A percentile compares a stretch with the other conserved stretches of the same genome.
phyloP scores from a whole-genome alignment of 2,113 vertebrate genomes.

The Phrynosoma blainvillii region DNA sequence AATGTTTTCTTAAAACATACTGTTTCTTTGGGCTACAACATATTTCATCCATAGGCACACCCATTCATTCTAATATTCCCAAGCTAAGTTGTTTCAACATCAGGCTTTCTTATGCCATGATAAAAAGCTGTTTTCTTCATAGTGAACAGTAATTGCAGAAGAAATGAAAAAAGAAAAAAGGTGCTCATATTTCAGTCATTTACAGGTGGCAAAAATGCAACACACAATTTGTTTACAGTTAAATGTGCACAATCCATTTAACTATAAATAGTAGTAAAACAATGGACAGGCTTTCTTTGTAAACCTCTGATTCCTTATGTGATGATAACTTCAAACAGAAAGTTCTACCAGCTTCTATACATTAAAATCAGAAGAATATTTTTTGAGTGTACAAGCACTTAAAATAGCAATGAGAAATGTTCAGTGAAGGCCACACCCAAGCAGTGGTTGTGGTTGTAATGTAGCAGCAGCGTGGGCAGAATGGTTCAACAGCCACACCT shows the following conservation, averaged over 20 bases:
- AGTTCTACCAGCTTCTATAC: not conserved
- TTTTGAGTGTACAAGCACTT: not conserved
- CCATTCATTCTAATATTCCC: slow-evolving; percentile 1
- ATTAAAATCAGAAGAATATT: not conserved
- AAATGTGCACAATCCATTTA: not conserved
- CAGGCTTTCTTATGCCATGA: not conserved
- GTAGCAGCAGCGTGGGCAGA: not conserved
- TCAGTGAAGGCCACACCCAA: not conserved
- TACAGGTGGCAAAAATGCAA: not conserved
- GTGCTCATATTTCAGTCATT: not conserved
- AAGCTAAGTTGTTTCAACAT: not conserved
- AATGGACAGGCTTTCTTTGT: not conserved
- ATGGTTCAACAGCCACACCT: not conserved
- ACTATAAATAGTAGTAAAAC: not conserved
- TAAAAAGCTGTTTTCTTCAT: slow-evolving; percentile 5
- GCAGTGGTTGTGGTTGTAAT: not conserved
- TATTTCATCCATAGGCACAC: slow-evolving; percentile 1
- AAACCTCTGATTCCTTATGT: not conserved
- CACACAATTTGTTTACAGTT: not conserved
- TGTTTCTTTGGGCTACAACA: slow-evolving; percentile 10
- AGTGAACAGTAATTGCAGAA: not conserved
- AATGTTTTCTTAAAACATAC: slow-evolving; percentile 8
- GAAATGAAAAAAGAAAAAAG: not conserved
- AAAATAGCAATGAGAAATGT: not conserved
- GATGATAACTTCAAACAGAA: not conserved